Evolutionary conservation across 2,888 invertebrate genomes (phyloP), one percentile per base, ranked within the genome.

Genomic region (Tenthredo amoena): DNA sequence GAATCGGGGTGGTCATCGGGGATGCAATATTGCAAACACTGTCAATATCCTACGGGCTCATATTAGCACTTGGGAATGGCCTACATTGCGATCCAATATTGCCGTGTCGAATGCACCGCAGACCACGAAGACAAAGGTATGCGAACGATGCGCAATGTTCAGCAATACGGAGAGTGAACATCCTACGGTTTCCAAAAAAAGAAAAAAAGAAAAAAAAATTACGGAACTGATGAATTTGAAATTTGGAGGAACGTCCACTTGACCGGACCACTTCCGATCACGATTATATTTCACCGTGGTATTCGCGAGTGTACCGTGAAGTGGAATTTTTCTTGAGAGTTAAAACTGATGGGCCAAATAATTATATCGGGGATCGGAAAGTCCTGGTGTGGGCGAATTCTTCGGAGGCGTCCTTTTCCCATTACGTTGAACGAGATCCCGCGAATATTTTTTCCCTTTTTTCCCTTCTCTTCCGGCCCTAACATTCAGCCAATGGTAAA

Each of bases 401-500:
- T 71, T 55, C 40, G 71, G 26, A 18, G 10, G 68, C 47, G 37
- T 81, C 58, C 62, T 37, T 62, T 62, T 62, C 58, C 81, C 81
- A 81, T 81, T 81, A 62, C 58, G 12, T 40, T 9, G 55, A 72
- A 79, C 71, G 77, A 86, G 86, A 55, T 77, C n/a, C 50, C 31
- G 9, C 40, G 77, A 85, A 72, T 83, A 72, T 58, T 72, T 26
- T 84, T 43, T 65, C 86, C 87, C 88, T 89, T 88, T 90, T 88
- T 89, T 85, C 87, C 83, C 43, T 85, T 68, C n/a, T 72, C n/a
- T 81, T 21, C 62, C 40, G 15, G 4, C 62, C 62, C 37, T 7
- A 68, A 81, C 87, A 85, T 86, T 85, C 86, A 86, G 89, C 89
- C 89, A 89, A 91, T 91, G 87, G 88, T 88, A 88, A 89, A 91